Base-by-base conservation (phyloP, 2,888 invertebrate genomes). In the Molorchus minor region DNA sequence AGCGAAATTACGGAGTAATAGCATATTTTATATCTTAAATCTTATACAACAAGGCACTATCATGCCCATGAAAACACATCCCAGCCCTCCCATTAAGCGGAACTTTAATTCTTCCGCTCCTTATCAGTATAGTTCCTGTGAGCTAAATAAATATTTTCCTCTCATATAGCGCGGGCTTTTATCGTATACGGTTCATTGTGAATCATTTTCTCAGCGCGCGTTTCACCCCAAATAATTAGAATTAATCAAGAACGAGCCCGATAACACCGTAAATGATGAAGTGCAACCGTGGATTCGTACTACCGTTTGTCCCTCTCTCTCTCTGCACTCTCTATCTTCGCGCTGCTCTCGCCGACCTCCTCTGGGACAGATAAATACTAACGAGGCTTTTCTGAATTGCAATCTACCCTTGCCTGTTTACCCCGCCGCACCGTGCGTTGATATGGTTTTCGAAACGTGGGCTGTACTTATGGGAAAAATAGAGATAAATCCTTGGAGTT, bases 311-410 rank as follows among this genome's bases (percentile, higher is more conserved):
- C n/a, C n/a, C n/a, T n/a, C n/a, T n/a, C 67, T 69, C 70, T 69
- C 67, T 68, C 64, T 63, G 67, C 61, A 65, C 52, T 68, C 71
- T 74, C 73, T 74, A 74, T 74, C 75, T 73, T 53, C 68, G 49
- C 64, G 71, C 61, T 60, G 58, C 59, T 46, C 51, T 52, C 53
- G 54, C 65, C 67, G 65, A 64, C 70, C 68, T 72, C 78, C 78
- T 75, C 65, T 61, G 79, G 79, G 80, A 79, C 74, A 76, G 77
- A 80, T 80, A 80, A 80, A 80, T 79, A 80, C 80, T 79, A 79
- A 79, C 79, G 79, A 79, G 79, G 78, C 78, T 78, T 79, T 77
- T 77, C 77, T 75, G 76, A 75, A 70, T 74, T 71, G 38, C 49
- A 75, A 76, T 77, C 77, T 76, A 77, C 78, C 78, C 78, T 76